These are phyloP conservation scores for Hypolimnas misippus DNA, from an alignment of 2,888 invertebrate genomes.

Conservation along the genomic window DNA sequence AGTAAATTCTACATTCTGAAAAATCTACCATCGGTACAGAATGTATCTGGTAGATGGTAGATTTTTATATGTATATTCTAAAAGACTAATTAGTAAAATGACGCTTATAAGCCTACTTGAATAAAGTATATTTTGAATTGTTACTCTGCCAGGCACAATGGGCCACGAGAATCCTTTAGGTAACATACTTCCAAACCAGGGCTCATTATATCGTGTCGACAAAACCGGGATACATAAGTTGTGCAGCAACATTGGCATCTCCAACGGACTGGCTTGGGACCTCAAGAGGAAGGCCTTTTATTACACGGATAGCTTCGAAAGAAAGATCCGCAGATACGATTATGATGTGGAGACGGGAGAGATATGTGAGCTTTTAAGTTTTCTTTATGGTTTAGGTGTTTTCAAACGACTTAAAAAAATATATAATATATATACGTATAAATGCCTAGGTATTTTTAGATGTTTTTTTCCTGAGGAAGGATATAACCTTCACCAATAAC, in stretches of 20 bases:
- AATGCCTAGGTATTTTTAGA: too few species aligned
- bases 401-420: too few species aligned
- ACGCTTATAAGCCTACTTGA: too few species aligned
- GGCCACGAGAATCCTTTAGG: slow-evolving; percentile 74
- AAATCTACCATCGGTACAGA: too few species aligned
- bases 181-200: slow-evolving; percentile 63
- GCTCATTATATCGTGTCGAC: slow-evolving; percentile 75
- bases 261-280: slow-evolving; percentile 93
- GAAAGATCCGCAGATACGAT: slow-evolving; percentile 87
- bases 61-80: too few species aligned
- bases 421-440: too few species aligned
- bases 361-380: slow-evolving; percentile 77
- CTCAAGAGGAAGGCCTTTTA: slow-evolving; percentile 86
- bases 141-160: slow-evolving; percentile 75
- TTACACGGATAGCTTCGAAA: slow-evolving; percentile 88
- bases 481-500: too few species aligned
- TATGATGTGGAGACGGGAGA: slow-evolving; percentile 87
- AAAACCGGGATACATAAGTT: slow-evolving; percentile 53
- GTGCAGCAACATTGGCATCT: slow-evolving; percentile 78
- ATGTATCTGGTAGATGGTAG: too few species aligned
- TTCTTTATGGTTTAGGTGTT: not conserved
- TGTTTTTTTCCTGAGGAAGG: too few species aligned
- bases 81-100: too few species aligned
- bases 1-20: too few species aligned
- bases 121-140: too few species aligned